Evolutionary conservation across 2,888 invertebrate genomes (phyloP), one percentile per base, ranked within the genome.

Genomic region (Leucozona laternaria): DNA sequence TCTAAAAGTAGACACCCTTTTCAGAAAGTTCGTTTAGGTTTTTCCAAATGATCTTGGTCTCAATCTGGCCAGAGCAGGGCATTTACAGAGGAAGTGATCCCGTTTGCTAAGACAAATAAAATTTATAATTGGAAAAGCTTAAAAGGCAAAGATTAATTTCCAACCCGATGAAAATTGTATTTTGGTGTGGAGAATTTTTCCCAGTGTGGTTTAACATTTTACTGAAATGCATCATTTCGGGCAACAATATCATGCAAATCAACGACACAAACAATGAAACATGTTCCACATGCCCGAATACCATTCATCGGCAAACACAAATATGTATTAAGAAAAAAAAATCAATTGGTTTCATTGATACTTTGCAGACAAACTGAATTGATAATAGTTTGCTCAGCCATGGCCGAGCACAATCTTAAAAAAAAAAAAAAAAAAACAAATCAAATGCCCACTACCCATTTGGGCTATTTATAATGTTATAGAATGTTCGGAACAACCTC

Each of bases 321-420:
- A 70, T 31, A 31, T 20, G n/a, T n/a, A n/a, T n/a, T 28, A 6
- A 28, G 4, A 55, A 64, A 45, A 17, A 72, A 57, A 40, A 60
- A 37, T n/a, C 60, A 40, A 70, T 64, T 43, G 43, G 22, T 81
- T 81, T 70, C 77, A 78, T 80, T 86, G 86, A 82, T 82, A 79
- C 76, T 25, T 31, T 68, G 57, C 48, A 60, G 73, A 66, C 60
- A 75, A 53, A 20, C 22, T 40, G 20, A 75, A 71, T 82, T 76
- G 78, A 82, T 75, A 86, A 86, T 79, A 70, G 78, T 73, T 72
- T 17, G 34, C 2, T 64, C 28, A 62, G 20, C 75, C 40, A 71
- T 68, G 20, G 62, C 84, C 84, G n/a, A n/a, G n/a, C n/a, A n/a
- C 76, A 85, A 76, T 80, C 84, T 72, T 72, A 80, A 66, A 76